phyloP scores from a whole-genome alignment of 2,797 vertebrate genomes.

The Chloroceryle inda region DNA sequence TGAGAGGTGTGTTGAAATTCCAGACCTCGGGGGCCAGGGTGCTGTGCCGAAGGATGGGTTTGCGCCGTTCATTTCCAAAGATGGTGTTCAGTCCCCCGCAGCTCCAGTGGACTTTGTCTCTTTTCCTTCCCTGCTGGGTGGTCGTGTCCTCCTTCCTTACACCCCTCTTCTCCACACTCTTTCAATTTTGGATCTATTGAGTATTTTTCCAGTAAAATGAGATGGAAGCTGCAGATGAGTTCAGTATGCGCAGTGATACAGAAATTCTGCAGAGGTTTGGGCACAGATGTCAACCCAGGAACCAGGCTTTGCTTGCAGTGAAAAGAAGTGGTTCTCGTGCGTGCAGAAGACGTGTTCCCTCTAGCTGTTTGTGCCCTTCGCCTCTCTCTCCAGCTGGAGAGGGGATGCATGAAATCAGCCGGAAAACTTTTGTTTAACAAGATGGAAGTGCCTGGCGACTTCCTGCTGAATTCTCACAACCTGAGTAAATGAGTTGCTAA shows the following conservation, averaged over 20 bases:
- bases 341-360: neutral
- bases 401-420: neutral
- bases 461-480: neutral
- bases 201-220: neutral
- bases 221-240: neutral
- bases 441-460: neutral
- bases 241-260: neutral
- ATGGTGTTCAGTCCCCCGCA: rapidly evolving
- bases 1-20: neutral
- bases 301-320: neutral
- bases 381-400: neutral
- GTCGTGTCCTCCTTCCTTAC: neutral
- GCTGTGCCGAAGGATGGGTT: neutral
- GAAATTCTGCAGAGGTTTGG: neutral
- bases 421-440: neutral
- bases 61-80: rapidly evolving
- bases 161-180: neutral
- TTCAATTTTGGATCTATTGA: neutral
- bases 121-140: neutral
- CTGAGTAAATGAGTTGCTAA: neutral
- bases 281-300: neutral
- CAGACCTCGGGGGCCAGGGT: neutral
- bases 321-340: rapidly evolving
- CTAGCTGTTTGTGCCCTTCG: neutral
- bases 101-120: rapidly evolving